Evolutionary conservation across 2,113 vertebrate genomes (phyloP), one percentile per base, ranked within the genome.

Genomic region (Colius striatus): DNA sequence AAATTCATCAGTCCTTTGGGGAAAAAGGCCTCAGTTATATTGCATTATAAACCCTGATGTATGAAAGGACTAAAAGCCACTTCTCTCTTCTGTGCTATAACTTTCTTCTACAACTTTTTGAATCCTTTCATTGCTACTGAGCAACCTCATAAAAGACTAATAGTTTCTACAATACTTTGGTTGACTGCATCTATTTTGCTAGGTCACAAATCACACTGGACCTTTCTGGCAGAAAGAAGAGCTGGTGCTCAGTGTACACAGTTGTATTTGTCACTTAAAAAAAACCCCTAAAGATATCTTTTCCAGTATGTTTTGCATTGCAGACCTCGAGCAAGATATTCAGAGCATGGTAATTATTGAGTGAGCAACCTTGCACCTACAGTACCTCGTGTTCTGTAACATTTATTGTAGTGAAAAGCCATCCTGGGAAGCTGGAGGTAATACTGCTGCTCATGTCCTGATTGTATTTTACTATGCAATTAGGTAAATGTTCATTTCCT

Each of bases 61-160:
- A 95, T 90, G 88, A 97, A 94, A 97, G 73, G 84, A 78, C 83
- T 95, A 85, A 97, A 97, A 95, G 75, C 50, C 32, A 55, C 71
- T 92, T 85, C 30, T 95, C 61, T 89, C 53, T 96, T 96, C 81
- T 87, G 74, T 75, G 67, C 48, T 81, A 67, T 78, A 89, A 93
- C 96, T 96, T 96, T 95, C 82, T 94, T 95, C 61, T 96, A 95
- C 77, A 85, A 85, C 88, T 86, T 95, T 92, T 79, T 90, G 76
- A 97, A 95, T 93, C 38, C 87, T 96, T 96, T 84, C 48, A 84
- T 73, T 75, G 57, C 74, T 94, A 51, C 54, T 91, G 88, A 97
- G 84, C 78, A 86, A 62, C 53, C 47, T 84, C 70, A 92, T 89
- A 91, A 95, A 71, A 94, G 51, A 61, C 51, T 82, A 86, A 80